A percentile compares a stretch with the other conserved stretches of the same genome.
Evolutionary conservation across 2,888 invertebrate genomes (phyloP).

Genomic region (Lithophane semibrunnea): DNA sequence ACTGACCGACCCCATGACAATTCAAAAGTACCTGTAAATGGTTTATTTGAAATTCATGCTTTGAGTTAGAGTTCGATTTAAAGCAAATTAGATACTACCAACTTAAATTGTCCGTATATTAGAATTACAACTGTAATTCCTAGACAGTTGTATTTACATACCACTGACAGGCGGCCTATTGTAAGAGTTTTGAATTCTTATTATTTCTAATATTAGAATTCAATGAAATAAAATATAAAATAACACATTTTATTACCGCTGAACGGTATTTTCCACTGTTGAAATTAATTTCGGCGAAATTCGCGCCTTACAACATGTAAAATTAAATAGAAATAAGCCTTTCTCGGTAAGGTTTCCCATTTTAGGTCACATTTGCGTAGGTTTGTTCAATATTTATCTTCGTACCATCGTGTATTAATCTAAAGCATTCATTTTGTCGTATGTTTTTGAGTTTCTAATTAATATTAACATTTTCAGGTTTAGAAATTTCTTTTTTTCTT

Average conservation of each 20-base stretch:
- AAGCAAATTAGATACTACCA: not conserved
- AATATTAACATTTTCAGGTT: no score
- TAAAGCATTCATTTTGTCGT: not conserved
- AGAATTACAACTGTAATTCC: no score
- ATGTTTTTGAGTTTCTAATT: not conserved
- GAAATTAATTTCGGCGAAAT: slow-evolving; percentile 11
- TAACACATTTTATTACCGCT: not conserved
- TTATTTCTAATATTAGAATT: no score
- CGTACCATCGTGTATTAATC: not conserved
- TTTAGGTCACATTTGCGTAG: not conserved
- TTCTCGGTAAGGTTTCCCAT: slow-evolving; percentile 4
- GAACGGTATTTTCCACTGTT: not conserved
- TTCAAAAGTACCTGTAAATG: no score
- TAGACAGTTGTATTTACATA: no score
- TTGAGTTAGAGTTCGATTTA: no score
- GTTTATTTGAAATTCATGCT: no score
- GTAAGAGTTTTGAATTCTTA: not conserved
- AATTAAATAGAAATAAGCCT: slow-evolving; percentile 27
- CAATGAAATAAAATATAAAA: slow-evolving; percentile 2
- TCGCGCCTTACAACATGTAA: not conserved
- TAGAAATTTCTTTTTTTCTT: no score
- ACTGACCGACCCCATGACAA: no score
- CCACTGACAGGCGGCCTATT: not conserved
- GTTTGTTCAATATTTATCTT: slow-evolving; percentile 3
- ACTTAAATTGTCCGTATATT: not conserved